A percentile compares a stretch with the other conserved stretches of the same genome.
Conservation (phyloP, 2,797 vertebrate genomes). For the Ispidina picta region DNA sequence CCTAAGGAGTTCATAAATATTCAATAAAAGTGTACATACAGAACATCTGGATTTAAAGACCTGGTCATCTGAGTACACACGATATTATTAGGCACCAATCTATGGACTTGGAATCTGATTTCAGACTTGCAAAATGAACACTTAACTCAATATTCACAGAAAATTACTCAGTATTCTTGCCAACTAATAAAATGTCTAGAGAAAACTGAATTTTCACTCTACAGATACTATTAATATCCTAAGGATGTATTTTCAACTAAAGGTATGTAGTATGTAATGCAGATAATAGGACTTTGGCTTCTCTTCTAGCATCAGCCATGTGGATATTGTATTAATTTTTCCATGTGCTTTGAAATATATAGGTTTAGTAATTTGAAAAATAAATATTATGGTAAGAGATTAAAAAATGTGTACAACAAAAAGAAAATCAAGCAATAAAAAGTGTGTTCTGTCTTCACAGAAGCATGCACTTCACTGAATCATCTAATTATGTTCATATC, state of each 20-base stretch:
- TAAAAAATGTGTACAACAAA: neutral
- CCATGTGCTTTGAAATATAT: neutral
- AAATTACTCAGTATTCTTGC: neutral
- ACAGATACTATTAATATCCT: neutral
- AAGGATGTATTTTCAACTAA: neutral
- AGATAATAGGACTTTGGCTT: neutral
- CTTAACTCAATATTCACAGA: neutral
- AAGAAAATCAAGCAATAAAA: neutral
- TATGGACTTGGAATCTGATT: neutral
- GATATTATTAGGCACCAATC: neutral
- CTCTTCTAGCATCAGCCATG: neutral
- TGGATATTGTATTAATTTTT: neutral
- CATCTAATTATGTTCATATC: neutral
- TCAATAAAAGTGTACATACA: neutral
- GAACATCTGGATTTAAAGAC: neutral
- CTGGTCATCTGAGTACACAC: neutral
- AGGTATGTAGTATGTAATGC: neutral
- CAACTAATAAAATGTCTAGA: neutral
- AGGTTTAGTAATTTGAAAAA: neutral
- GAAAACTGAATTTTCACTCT: neutral
- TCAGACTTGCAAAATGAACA: neutral
- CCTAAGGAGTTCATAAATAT: neutral
- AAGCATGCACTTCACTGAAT: neutral
- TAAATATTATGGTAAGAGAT: neutral
- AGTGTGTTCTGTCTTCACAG: neutral